These are phyloP conservation scores for Pasiphila rectangulata DNA, from an alignment of 2,888 invertebrate genomes.

Conservation along the genomic window DNA sequence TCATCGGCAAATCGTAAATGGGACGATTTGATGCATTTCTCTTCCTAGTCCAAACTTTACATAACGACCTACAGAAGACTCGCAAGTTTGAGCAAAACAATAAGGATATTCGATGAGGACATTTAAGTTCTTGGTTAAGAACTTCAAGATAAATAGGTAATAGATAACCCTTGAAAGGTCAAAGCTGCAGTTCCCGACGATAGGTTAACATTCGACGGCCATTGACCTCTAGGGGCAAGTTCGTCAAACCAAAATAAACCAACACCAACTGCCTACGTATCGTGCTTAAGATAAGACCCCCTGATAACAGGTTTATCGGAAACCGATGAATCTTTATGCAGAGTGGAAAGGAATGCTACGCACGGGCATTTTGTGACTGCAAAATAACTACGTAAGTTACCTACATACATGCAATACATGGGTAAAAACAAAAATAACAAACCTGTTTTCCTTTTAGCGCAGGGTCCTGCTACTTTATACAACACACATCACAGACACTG, in stretches of 20 bases:
- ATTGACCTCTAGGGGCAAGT: constrained; percentile 43
- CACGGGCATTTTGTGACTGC: neutral
- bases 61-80: too few relatives aligned
- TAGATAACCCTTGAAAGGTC: constrained; percentile 5
- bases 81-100: too few relatives aligned
- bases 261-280: neutral
- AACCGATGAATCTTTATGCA: too few relatives aligned
- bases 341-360: neutral
- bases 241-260: constrained; percentile 30
- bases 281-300: too few relatives aligned
- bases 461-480: constrained; percentile 33
- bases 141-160: neutral
- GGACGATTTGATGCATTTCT: too few relatives aligned
- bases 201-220: constrained; percentile 29
- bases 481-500: constrained; percentile 49
- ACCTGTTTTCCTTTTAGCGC: constrained; percentile 40
- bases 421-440: constrained; percentile 32
- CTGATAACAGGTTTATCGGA: constrained; percentile 1
- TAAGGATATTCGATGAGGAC: too few relatives aligned
- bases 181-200: neutral
- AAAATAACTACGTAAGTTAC: neutral
- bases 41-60: too few relatives aligned
- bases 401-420: too few relatives aligned
- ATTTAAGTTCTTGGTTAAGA: too few relatives aligned
- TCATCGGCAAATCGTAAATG: too few relatives aligned